Conservation (phyloP, 2,888 invertebrate species). For the Nymphalis c-album region DNA sequence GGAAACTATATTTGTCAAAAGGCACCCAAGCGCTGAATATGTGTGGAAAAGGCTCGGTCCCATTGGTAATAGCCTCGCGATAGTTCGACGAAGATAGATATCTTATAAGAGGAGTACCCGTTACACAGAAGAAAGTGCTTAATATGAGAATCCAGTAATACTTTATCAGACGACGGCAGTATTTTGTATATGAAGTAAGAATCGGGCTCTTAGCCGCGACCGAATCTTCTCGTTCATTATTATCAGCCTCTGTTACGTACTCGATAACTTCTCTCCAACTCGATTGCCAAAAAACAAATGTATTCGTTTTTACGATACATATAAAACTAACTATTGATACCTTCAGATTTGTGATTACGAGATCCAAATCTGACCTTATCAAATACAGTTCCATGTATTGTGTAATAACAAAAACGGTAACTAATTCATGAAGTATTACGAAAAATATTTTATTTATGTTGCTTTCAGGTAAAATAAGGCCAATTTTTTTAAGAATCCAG, state of each 20-base stretch:
- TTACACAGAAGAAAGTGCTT: constrained; percentile 56
- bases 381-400: constrained; percentile 65
- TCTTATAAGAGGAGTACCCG: constrained; percentile 53
- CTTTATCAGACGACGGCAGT: constrained; percentile 59
- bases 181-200: constrained; percentile 59
- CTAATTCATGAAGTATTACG: constrained; percentile 55
- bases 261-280: constrained; percentile 60
- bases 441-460: constrained; percentile 44
- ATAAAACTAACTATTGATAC: constrained; percentile 69
- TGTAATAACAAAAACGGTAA: constrained; percentile 58
- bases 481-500: constrained; percentile 57
- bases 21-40: constrained; percentile 73
- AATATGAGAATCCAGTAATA: constrained; percentile 66
- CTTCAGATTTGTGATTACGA: constrained; percentile 64
- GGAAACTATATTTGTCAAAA: constrained; percentile 61
- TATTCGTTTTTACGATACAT: constrained; percentile 60
- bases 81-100: constrained; percentile 55
- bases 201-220: constrained; percentile 49
- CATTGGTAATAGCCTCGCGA: constrained; percentile 56
- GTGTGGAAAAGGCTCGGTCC: constrained; percentile 62
- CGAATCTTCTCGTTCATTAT: constrained; percentile 55
- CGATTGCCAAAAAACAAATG: constrained; percentile 61
- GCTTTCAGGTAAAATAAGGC: constrained; percentile 59
- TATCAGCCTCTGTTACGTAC: constrained; percentile 63
- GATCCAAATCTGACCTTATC: constrained; percentile 60